phyloP scores from a whole-genome alignment of 2,888 invertebrate species.

The Teleogryllus oceanicus region DNA sequence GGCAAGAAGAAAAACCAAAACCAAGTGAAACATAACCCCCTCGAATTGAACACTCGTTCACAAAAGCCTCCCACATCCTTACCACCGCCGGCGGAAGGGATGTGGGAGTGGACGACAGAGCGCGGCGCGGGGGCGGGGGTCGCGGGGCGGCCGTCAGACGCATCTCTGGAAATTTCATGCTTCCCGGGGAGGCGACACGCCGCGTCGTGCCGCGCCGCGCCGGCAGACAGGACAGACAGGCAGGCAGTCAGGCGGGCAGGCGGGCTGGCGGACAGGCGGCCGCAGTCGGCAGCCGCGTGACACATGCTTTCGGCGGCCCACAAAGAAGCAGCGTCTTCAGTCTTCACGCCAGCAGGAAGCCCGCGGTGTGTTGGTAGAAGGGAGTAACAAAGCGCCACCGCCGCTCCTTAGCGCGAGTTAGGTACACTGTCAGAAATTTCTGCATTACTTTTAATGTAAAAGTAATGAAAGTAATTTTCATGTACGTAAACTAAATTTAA shows the following conservation, averaged over 20 bases:
- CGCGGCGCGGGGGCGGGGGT: background rate
- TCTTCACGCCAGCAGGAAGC: background rate
- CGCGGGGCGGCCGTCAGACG: background rate
- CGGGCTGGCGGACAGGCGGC: background rate
- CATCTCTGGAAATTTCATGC: slow-evolving; percentile 3
- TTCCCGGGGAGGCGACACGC: background rate
- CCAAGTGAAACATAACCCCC: too few relatives aligned
- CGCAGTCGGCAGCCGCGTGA: background rate
- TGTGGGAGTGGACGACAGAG: too few relatives aligned
- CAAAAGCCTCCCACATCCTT: too few relatives aligned
- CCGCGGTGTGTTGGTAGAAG: background rate
- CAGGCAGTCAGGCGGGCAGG: background rate
- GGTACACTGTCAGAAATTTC: too few relatives aligned
- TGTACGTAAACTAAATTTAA: too few relatives aligned
- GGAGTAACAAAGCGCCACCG: background rate
- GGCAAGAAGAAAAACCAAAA: too few relatives aligned
- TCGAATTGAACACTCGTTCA: too few relatives aligned
- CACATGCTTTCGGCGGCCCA: slow-evolving; percentile 18
- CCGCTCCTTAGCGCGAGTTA: background rate
- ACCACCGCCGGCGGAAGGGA: too few relatives aligned
- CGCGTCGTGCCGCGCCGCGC: too few relatives aligned
- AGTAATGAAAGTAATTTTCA: too few relatives aligned
- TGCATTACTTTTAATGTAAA: too few relatives aligned
- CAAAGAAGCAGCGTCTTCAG: background rate
- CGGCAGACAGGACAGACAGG: background rate